phyloP scores from a whole-genome alignment of 2,797 vertebrate genomes.

The Anomalospiza imberbis region DNA sequence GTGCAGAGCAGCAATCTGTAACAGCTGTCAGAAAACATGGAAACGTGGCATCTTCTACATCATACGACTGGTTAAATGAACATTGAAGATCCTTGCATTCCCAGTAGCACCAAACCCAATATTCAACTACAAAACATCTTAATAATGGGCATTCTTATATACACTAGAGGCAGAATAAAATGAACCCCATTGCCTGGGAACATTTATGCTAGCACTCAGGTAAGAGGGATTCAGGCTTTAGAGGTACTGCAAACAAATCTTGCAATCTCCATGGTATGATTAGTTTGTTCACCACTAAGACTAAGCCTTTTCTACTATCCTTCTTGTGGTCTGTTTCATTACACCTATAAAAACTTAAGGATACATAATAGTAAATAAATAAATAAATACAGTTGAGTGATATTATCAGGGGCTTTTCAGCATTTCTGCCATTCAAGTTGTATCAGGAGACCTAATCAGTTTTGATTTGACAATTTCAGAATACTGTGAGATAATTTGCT shows the following conservation, averaged over 20 bases:
- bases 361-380: not conserved
- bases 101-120: not conserved
- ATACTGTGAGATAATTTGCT: not conserved
- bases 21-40: not conserved
- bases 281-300: not conserved
- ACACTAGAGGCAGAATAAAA: not conserved
- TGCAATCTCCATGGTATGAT: not conserved
- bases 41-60: not conserved
- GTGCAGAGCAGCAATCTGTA: not conserved
- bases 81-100: fast-evolving
- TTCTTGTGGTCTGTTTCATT: not conserved
- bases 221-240: not conserved
- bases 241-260: fast-evolving
- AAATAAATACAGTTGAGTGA: not conserved
- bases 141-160: not conserved
- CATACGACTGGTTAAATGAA: not conserved
- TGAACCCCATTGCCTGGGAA: not conserved
- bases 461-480: not conserved
- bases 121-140: not conserved
- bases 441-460: not conserved
- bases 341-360: not conserved
- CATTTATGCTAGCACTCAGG: not conserved
- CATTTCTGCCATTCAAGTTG: not conserved
- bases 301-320: not conserved
- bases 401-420: not conserved